Conservation (phyloP, 2,797 vertebrate species). For the Paramormyrops hopkinsi region DNA sequence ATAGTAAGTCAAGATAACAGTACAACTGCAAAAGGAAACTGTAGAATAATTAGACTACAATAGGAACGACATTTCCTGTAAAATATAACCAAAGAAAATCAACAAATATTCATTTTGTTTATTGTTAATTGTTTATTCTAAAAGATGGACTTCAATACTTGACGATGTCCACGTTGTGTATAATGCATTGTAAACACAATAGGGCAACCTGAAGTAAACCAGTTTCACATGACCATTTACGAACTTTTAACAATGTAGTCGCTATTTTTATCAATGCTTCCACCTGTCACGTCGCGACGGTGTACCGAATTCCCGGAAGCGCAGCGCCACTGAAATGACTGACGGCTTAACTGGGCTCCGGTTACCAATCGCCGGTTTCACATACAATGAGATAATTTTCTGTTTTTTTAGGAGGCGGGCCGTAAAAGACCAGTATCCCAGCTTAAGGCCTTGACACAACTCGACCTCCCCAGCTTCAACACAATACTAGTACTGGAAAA, state of each 20-base stretch:
- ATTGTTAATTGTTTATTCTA: background rate
- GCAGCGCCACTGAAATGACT: background rate
- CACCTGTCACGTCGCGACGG: background rate
- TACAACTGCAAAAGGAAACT: background rate
- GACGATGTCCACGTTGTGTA: background rate
- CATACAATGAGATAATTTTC: background rate
- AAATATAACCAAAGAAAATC: background rate
- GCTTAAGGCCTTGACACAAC: slow-evolving; percentile 6
- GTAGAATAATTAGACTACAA: background rate
- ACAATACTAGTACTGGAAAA: background rate
- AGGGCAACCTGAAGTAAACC: background rate
- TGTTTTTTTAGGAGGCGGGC: slow-evolving; percentile 1
- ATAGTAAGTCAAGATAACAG: background rate
- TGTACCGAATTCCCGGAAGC: background rate
- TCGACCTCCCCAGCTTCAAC: background rate
- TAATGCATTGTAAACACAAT: background rate
- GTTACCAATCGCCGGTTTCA: slow-evolving; percentile 8
- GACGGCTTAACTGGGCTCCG: background rate
- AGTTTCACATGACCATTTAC: background rate
- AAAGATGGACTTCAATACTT: background rate
- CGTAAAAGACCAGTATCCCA: background rate
- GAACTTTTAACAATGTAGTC: background rate
- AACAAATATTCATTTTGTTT: background rate
- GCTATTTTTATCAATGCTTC: background rate
- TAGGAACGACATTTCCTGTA: background rate